phyloP scores from a whole-genome alignment of 2,888 invertebrate genomes.

The Polyommatus icarus region DNA sequence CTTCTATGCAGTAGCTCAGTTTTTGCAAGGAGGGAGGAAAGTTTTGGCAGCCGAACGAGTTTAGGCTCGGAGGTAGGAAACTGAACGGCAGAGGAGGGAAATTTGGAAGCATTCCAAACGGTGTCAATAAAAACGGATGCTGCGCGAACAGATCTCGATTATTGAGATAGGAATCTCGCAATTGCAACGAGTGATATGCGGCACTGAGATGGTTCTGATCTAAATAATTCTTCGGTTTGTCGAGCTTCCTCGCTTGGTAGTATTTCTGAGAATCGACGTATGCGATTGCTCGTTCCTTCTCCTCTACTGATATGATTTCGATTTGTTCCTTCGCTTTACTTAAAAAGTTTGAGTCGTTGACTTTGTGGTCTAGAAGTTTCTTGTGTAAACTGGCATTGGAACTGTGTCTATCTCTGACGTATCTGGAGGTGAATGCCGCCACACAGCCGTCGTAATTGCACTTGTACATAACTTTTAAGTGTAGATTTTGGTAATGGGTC shows the following conservation, averaged over 20 bases:
- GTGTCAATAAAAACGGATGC: constrained; percentile 72
- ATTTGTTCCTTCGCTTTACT: constrained; percentile 86
- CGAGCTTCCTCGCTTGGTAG: constrained; percentile 64
- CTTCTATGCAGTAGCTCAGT: constrained; percentile 83
- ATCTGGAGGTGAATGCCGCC: constrained; percentile 95
- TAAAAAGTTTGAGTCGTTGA: constrained; percentile 68
- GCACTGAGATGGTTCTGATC: constrained; percentile 57
- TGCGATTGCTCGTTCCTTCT: constrained; percentile 82
- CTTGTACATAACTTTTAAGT: constrained; percentile 96
- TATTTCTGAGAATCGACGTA: constrained; percentile 78
- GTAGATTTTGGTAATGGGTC: constrained; percentile 97
- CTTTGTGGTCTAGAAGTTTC: constrained; percentile 85
- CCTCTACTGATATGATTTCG: constrained; percentile 89
- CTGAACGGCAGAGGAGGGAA: constrained; percentile 72
- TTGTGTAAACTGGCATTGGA: constrained; percentile 94
- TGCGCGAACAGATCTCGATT: constrained; percentile 69
- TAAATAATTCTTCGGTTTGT: constrained; percentile 60
- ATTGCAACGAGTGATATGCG: constrained; percentile 62
- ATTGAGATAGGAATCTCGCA: constrained; percentile 66
- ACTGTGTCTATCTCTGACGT: constrained; percentile 95
- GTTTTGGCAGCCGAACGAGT: constrained; percentile 65
- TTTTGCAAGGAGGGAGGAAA: constrained; percentile 65
- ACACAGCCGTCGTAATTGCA: constrained; percentile 97
- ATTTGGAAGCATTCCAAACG: constrained; percentile 74
- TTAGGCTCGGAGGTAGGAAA: constrained; percentile 68